Evolutionary conservation across 2,888 invertebrate species (phyloP).

Genomic region (Ormyrus pomaceus): DNA sequence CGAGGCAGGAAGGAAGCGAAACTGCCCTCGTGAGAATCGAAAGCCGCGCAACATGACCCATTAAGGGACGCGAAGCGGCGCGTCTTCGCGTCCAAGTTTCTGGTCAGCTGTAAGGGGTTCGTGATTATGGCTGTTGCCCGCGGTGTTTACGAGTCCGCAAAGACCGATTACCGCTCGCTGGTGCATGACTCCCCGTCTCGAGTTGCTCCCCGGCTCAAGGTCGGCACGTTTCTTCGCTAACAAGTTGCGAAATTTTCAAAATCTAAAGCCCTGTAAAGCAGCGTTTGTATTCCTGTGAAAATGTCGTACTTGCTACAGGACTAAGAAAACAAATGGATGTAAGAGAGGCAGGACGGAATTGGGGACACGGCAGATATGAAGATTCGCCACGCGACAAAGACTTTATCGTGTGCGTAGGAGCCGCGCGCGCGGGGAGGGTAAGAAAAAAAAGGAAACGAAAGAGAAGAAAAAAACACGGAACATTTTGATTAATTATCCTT

Average conservation of each 20-base stretch:
- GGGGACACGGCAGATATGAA: slow-evolving; percentile 50
- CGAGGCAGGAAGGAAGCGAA: slow-evolving; percentile 50
- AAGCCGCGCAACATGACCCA: slow-evolving; percentile 66
- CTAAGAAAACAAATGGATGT: not conserved
- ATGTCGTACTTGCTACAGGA: slow-evolving; percentile 2
- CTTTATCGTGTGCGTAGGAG: slow-evolving; percentile 21
- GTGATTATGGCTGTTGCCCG: slow-evolving; percentile 65
- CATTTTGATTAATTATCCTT: slow-evolving; percentile 56
- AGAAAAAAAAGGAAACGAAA: not conserved
- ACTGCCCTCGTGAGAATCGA: slow-evolving; percentile 63
- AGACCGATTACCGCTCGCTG: slow-evolving; percentile 68
- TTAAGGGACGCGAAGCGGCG: slow-evolving; percentile 61
- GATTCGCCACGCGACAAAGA: slow-evolving; percentile 47
- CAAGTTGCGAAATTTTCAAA: too few species aligned
- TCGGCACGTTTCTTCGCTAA: not conserved
- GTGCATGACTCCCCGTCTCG: slow-evolving; percentile 31
- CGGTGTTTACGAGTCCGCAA: slow-evolving; percentile 70
- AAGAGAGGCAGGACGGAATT: slow-evolving; percentile 21
- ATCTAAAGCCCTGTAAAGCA: slow-evolving; percentile 17
- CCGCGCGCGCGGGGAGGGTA: too few species aligned
- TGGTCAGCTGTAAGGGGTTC: slow-evolving; percentile 64
- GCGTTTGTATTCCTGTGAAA: not conserved
- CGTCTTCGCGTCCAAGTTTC: slow-evolving; percentile 63
- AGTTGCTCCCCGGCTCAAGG: not conserved
- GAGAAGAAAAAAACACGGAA: not conserved